phyloP scores from a whole-genome alignment of 2,797 vertebrate species.

The Clarias laeviceps region DNA sequence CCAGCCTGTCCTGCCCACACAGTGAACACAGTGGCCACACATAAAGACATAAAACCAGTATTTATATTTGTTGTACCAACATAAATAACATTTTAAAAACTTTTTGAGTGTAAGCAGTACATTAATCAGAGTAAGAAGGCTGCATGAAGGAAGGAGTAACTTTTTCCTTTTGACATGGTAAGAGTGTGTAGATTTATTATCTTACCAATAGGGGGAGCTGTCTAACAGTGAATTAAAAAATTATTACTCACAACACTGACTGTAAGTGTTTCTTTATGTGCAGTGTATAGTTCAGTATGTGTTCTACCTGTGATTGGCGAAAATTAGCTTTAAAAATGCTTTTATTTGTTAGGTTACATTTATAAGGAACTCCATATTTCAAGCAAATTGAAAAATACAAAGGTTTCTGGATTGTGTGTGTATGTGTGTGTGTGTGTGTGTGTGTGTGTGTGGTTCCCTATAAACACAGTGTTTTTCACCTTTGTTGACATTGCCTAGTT shows the following conservation, averaged over 20 bases:
- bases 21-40: too few species aligned
- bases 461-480: neutral
- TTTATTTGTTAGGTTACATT: too few species aligned
- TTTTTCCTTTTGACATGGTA: neutral
- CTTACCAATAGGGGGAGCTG: conserved; percentile 13
- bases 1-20: too few species aligned
- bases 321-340: too few species aligned
- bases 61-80: neutral
- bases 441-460: too few species aligned
- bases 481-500: neutral
- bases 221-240: neutral
- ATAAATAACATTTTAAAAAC: neutral
- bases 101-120: neutral
- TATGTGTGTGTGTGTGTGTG: too few species aligned
- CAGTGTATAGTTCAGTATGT: too few species aligned
- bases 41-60: neutral
- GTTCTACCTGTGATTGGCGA: too few species aligned
- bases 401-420: too few species aligned
- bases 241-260: too few species aligned
- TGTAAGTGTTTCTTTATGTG: too few species aligned
- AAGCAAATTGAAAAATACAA: neutral
- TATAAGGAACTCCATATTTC: neutral
- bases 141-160: neutral
- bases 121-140: neutral
- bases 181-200: neutral